Base-by-base conservation (phyloP, 2,888 invertebrate genomes). In the Dorcus hopei region DNA sequence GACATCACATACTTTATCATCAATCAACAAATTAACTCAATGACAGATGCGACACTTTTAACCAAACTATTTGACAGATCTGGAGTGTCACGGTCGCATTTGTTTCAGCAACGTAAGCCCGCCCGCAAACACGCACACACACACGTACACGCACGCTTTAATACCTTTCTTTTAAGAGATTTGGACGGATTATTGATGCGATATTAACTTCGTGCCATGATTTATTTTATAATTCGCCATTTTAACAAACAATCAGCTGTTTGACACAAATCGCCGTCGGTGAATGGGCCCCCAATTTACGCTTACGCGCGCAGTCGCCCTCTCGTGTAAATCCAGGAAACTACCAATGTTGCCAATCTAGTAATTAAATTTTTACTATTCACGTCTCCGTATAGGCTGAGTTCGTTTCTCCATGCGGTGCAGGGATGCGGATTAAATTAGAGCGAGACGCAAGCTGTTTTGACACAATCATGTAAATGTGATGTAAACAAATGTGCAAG, bases 231-330 rank as follows among this genome's bases (percentile, higher is more conserved):
- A 57, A 68, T 68, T 71, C 74, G 74, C 77, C 77, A 77, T 77
- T 72, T 75, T 74, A 52, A 65, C 65, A 54, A 67, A 61, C 66
- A 67, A 76, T 77, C 77, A 75, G 76, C 76, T 77, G 76, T 73
- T 74, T 67, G 63, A 57, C 61, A 60, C 58, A 59, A 33, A 6
- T 33, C 26, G 26, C 26, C 1, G 26, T 33, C 26, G 26, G 26
- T 33, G 26, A 33, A 33, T 33, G 26, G 26, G 26, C 26, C 26
- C 26, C 26, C 26, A 33, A 33, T 33, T 33, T 33, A 33, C 26
- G 26, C 26, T 33, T 6, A 33, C 7, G 26, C 26, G 26, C 26
- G 7, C 26, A 33, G 7, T 33, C 26, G 26, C 26, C 26, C 26
- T 33, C 26, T 33, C 26, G 26, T 6, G 26, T 3, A 6, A 33